Conservation (phyloP, 2,113 vertebrate genomes). For the Euleptes europaea region DNA sequence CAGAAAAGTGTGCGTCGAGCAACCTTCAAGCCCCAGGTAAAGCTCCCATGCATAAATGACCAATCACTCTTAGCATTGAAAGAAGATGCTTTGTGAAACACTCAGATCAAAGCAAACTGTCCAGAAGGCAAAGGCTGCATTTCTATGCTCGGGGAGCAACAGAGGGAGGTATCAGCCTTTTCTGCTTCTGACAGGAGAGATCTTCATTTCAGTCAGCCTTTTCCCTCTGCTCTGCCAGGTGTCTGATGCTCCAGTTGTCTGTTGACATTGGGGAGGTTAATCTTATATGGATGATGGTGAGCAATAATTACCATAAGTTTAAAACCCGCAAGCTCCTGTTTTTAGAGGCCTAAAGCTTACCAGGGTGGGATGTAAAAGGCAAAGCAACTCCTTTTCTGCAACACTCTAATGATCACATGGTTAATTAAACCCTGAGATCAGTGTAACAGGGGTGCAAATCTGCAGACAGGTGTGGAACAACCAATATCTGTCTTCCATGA, state of each 20-base stretch:
- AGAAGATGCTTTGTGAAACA: not conserved
- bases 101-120: too few species aligned
- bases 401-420: too few species aligned
- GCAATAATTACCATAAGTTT: not conserved
- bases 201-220: not conserved
- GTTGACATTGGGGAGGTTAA: not conserved
- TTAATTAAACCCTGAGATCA: not conserved
- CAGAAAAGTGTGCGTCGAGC: too few species aligned
- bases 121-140: not conserved
- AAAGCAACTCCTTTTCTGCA: not conserved
- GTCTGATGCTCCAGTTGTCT: not conserved
- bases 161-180: not conserved
- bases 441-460: not conserved
- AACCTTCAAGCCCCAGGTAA: too few species aligned
- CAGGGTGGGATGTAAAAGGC: not conserved
- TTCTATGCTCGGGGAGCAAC: not conserved
- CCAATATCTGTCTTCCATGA: too few species aligned
- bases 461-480: not conserved
- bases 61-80: not conserved
- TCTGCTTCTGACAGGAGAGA: not conserved
- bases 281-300: not conserved
- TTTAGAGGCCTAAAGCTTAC: not conserved
- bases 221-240: not conserved
- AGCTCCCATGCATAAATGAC: too few species aligned
- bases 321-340: not conserved